These are phyloP conservation scores for Drosophila nigromelanica DNA, from an alignment of 1,140 invertebrate genomes.

Conservation along the genomic window DNA sequence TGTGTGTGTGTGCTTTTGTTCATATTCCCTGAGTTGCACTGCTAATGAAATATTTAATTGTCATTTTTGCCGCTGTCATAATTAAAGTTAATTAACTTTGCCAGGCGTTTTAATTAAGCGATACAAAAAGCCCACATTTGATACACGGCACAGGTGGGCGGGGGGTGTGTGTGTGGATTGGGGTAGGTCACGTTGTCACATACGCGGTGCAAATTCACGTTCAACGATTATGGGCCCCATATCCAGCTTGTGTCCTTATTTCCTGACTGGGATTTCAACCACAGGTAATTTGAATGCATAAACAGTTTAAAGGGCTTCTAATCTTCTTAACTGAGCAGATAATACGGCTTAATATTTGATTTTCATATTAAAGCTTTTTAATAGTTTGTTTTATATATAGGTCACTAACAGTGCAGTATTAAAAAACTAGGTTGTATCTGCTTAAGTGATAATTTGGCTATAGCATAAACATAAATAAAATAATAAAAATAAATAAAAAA, in stretches of 20 bases:
- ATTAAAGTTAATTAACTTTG: conserved; percentile 73
- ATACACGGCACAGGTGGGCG: neutral
- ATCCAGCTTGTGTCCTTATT: conserved; percentile 1
- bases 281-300: conserved; percentile 18
- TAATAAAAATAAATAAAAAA: too few relatives aligned
- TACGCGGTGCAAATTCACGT: conserved; percentile 17
- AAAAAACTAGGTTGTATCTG: too few relatives aligned
- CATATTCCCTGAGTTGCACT: conserved; percentile 39
- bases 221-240: conserved; percentile 29
- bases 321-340: too few relatives aligned
- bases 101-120: conserved; percentile 65
- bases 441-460: too few relatives aligned
- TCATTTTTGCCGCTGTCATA: conserved; percentile 66
- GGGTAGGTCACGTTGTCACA: neutral
- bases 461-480: too few relatives aligned
- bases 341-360: too few relatives aligned
- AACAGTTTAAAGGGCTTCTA: too few relatives aligned
- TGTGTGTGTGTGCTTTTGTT: conserved; percentile 9
- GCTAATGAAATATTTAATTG: conserved; percentile 76
- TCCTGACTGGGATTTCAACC: neutral
- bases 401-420: too few relatives aligned
- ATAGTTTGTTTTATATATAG: too few relatives aligned
- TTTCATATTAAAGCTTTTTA: too few relatives aligned
- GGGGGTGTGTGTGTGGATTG: neutral
- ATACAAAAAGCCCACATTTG: conserved; percentile 27